Evolutionary conservation across 1,140 invertebrate species (phyloP).

Genomic region (Apis mellifera): DNA sequence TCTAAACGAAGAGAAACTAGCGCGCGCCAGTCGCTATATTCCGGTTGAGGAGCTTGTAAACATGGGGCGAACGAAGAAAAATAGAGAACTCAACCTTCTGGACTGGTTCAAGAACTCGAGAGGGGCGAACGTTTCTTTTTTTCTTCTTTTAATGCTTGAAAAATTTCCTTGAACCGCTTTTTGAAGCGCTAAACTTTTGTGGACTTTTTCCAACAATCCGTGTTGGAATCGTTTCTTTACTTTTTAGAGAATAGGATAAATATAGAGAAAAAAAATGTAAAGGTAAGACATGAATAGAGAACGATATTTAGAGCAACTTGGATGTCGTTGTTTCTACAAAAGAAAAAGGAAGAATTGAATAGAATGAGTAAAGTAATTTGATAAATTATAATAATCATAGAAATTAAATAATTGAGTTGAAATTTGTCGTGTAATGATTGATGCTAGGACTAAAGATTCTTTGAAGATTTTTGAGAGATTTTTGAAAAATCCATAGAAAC

Average conservation of each 20-base stretch:
- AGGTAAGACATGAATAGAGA: no score
- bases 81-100: neutral
- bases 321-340: no score
- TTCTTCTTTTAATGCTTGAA: neutral
- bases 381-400: no score
- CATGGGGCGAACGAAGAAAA: neutral
- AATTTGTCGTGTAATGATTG: neutral
- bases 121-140: neutral
- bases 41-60: neutral
- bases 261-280: no score
- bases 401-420: no score
- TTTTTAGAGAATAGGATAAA: no score
- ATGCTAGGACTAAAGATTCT: neutral
- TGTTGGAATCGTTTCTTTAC: no score
- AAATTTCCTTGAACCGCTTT: neutral
- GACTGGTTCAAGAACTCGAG: neutral
- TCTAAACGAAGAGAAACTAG: conserved; percentile 1
- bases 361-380: no score
- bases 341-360: no score
- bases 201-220: neutral
- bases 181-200: neutral
- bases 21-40: neutral
- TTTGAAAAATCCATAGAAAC: neutral
- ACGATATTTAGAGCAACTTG: no score
- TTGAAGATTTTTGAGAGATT: neutral